These are phyloP conservation scores for Hexactinellida sp. DNA, from an alignment of 37 sponge, comb jelly and placozoan genomes.

Conservation along the genomic window DNA sequence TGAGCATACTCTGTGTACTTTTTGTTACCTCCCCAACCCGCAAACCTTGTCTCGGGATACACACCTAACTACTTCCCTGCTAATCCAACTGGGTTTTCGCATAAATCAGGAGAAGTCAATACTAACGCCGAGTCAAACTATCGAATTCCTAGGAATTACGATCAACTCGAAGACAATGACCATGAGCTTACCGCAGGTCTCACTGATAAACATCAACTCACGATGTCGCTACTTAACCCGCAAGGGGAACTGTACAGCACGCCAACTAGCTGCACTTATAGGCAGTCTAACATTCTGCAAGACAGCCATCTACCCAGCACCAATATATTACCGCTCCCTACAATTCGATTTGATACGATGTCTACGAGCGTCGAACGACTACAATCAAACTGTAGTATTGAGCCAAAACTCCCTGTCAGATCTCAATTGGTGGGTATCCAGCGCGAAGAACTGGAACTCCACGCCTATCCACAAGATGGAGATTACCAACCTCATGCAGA, in stretches of 20 bases:
- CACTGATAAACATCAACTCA: neutral
- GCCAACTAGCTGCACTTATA: neutral
- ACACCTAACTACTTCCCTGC: neutral
- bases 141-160: neutral
- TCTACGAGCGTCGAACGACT: neutral
- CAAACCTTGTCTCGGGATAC: neutral
- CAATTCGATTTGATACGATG: neutral
- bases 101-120: neutral
- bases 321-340: neutral
- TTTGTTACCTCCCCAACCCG: too few relatives aligned
- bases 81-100: constrained; percentile 16
- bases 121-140: neutral
- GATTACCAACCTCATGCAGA: neutral
- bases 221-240: neutral
- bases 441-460: neutral
- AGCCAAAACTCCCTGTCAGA: neutral
- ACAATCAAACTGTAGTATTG: neutral
- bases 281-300: neutral
- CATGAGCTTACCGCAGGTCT: neutral
- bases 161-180: neutral
- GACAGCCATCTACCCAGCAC: neutral
- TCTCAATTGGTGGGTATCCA: neutral
- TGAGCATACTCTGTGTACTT: too few relatives aligned
- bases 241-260: neutral
- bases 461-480: neutral